A percentile compares a stretch with the other conserved stretches of the same genome.
Conservation (phyloP, 1,140 invertebrate species). For the Phortica variegata region DNA sequence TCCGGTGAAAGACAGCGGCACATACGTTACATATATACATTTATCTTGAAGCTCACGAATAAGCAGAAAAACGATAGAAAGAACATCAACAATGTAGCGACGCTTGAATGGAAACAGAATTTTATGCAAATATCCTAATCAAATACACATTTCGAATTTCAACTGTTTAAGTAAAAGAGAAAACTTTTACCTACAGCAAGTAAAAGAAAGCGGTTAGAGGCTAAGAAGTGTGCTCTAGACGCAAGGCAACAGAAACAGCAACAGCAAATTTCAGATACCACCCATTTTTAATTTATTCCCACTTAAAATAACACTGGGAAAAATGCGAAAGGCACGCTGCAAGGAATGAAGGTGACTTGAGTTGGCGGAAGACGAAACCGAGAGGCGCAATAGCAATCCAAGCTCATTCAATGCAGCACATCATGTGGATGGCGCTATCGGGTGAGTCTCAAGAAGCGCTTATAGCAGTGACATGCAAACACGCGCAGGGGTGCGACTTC, state of each 20-base stretch:
- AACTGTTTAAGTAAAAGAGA: slow-evolving; percentile 49
- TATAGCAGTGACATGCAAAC: slow-evolving; percentile 8
- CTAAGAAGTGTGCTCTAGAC: slow-evolving; percentile 38
- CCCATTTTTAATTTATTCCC: slow-evolving; percentile 56
- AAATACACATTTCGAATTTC: slow-evolving; percentile 56
- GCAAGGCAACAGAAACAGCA: slow-evolving; percentile 11
- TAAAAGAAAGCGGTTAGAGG: slow-evolving; percentile 17
- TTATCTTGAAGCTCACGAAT: not conserved
- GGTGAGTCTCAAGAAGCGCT: slow-evolving; percentile 7
- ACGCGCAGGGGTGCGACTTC: slow-evolving; percentile 7
- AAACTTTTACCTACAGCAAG: slow-evolving; percentile 41
- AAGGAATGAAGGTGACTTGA: slow-evolving; percentile 14
- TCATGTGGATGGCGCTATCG: slow-evolving; percentile 35
- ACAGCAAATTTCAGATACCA: slow-evolving; percentile 20
- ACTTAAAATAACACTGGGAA: slow-evolving; percentile 48
- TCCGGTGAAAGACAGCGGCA: slow-evolving; percentile 30
- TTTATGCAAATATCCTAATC: slow-evolving; percentile 57
- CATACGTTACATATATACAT: slow-evolving; percentile 27
- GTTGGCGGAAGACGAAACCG: no score
- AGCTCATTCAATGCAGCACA: slow-evolving; percentile 50
- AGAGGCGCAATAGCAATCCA: no score
- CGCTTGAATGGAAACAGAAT: slow-evolving; percentile 36
- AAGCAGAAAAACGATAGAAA: no score
- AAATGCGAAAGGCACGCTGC: slow-evolving; percentile 8
- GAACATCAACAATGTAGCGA: no score